Evolutionary conservation across 2,888 invertebrate genomes (phyloP), one percentile per base, ranked within the genome.

Genomic region (Thumatha senex): DNA sequence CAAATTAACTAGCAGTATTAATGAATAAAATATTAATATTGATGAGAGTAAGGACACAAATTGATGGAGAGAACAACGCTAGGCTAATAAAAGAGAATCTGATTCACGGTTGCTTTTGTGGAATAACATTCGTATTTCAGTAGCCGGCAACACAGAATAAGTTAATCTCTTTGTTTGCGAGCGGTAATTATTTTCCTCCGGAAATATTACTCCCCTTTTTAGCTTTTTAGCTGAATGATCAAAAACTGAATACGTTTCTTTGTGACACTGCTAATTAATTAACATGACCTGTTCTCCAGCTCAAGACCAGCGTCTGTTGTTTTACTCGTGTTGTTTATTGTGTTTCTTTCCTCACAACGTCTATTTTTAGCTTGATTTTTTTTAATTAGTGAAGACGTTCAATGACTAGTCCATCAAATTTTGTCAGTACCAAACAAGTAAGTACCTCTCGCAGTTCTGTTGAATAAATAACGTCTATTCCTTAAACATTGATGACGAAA

Each of bases 31-130:
- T 68, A 67, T 65, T 61, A 61, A 63, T 57, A 68, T 58, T 61
- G 65, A 70, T 67, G 60, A 67, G 66, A 58, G 59, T 63, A 72
- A 66, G 58, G 68, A 69, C 64, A 61, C 63, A 67, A 70, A 68
- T 72, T 69, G 73, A 74, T 73, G 65, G 58, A 57, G 58, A 58
- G 54, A 64, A 70, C 61, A 63, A 59, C 56, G 53, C 63, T 58
- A 68, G 61, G 63, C 60, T 71, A 70, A 74, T 76, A 74, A 74
- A 74, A 69, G 72, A 69, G 74, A 75, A 70, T 71, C 67, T 63
- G 71, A 74, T 74, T 67, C 69, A 63, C 65, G 67, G 67, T 65
- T 64, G 63, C 69, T 65, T 73, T 72, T 73, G 72, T 72, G 59
- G 66, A 67, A 66, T 69, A 72, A 69, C 70, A 69, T 70, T 63